Conservation (phyloP, 1,140 invertebrate species). For the Hetaerina americana region DNA sequence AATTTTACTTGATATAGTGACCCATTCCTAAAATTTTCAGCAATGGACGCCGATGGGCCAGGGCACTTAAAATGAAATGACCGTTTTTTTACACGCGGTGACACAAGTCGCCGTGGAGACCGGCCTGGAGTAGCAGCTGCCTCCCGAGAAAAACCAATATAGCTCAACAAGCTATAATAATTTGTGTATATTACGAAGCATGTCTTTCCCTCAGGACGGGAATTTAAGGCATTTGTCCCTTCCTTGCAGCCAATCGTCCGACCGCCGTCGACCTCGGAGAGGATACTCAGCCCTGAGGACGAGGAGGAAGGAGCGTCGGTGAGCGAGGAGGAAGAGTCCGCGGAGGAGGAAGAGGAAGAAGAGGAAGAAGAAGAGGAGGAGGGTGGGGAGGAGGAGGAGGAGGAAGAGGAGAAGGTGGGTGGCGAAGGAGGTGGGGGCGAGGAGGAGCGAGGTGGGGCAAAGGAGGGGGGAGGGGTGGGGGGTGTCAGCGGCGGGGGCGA, state of each 20-base stretch:
- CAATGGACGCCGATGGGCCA: too few species aligned
- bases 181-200: too few species aligned
- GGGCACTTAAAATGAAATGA: too few species aligned
- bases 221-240: too few species aligned
- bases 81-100: too few species aligned
- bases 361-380: background rate
- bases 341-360: background rate
- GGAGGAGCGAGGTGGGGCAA: conserved; percentile 9
- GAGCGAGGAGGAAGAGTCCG: background rate
- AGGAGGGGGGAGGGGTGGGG: conserved; percentile 17
- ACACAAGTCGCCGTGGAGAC: too few species aligned
- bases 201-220: too few species aligned
- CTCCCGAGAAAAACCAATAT: too few species aligned
- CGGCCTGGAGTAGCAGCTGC: too few species aligned
- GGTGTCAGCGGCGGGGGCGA: conserved; percentile 17
- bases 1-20: too few species aligned
- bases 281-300: background rate
- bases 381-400: background rate
- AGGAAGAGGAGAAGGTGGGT: background rate
- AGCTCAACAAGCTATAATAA: too few species aligned
- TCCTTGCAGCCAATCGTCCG: background rate
- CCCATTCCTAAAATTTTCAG: too few species aligned
- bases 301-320: background rate
- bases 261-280: background rate
- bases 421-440: background rate